Percentiles rank a stretch among this genome's conserved stretches.
Evolutionary conservation across 2,113 vertebrate genomes (phyloP).

Genomic region (Dasyprocta punctata): DNA sequence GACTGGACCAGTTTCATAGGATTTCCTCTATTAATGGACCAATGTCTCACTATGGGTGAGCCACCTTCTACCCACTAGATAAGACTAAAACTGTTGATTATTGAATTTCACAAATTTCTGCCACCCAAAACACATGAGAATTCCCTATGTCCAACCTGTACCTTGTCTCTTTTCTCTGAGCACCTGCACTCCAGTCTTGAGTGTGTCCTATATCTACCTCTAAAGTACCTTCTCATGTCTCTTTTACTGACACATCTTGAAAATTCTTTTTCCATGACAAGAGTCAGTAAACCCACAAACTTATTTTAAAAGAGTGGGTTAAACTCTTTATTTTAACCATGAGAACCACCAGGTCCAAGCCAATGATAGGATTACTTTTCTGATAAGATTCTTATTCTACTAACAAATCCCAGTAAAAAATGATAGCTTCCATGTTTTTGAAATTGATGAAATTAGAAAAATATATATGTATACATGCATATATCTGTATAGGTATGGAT

Average conservation of each 20-base stretch:
- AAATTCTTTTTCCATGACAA: neutral
- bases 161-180: neutral
- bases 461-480: neutral
- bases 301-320: neutral
- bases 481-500: neutral
- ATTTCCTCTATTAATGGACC: neutral
- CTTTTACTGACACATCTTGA: neutral
- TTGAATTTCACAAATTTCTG: neutral
- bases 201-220: neutral
- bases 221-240: neutral
- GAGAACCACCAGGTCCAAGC: neutral
- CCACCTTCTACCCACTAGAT: neutral
- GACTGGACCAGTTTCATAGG: neutral
- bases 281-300: neutral
- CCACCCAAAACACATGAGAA: neutral
- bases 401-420: conserved; percentile 19
- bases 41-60: neutral
- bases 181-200: neutral
- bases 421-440: neutral
- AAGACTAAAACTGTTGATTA: neutral
- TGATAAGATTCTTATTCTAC: neutral
- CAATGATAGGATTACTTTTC: neutral
- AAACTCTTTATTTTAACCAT: neutral
- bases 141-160: neutral
- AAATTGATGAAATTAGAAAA: neutral